Evolutionary conservation across 1,140 invertebrate species (phyloP), one percentile per base, ranked within the genome.

Genomic region (Zaprionus gabonicus): DNA sequence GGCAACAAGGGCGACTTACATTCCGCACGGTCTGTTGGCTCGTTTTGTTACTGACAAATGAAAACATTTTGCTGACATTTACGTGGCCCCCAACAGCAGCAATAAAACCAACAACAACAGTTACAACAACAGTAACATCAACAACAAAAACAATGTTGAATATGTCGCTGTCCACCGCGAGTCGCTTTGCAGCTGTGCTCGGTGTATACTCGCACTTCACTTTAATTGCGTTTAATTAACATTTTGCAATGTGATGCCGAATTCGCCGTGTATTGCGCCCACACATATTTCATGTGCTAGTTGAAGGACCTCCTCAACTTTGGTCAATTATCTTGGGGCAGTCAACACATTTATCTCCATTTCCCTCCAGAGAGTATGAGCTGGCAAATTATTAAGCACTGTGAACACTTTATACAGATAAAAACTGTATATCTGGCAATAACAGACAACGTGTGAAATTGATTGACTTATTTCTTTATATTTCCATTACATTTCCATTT

Each of bases 51-150:
- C 85, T 86, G 82, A 90, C 81, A 88, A 88, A 88, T 88, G 84
- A 84, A 88, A 88, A 88, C 84, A 90, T 88, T 88, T 88, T 81
- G 66, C 78, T 76, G 81, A 84, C 84, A 88, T 81, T 81, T 81
- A 79, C 84, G 73, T 80, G 80, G 69, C 62, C 71, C 57, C 57
- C 70, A 58, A 65, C 66, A 82, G 68, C 78, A 59, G 63, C 60
- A 69, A 49, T 63, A 68, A 49, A 57, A 60, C 38, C 38, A 27
- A 28, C 60, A 57, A 67, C 46, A 53, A 46, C 71, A 56, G 27
- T 27, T 34, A 38, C n/a, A 31, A 15, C 12, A 23, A 67, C 31
- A 34, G 9, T 10, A 34, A 10, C 27, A 44, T 28, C n/a, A 34
- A 67, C 56, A 73, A 53, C 63, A 67, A 12, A 20, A 56, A 59